Conservation (phyloP, 2,888 invertebrate species). For the Lapara coniferarum region DNA sequence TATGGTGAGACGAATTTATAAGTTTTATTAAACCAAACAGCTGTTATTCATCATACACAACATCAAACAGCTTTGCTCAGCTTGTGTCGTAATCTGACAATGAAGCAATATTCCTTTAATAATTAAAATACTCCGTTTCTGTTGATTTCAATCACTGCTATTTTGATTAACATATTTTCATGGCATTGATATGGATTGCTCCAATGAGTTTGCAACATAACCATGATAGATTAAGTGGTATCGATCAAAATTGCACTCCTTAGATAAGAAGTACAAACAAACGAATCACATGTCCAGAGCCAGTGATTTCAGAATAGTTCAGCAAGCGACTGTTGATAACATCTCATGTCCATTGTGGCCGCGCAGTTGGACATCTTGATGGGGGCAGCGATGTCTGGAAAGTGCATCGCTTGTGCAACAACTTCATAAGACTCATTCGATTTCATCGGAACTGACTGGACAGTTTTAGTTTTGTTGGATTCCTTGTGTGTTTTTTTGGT, state of each 20-base stretch:
- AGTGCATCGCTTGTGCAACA: conserved; percentile 66
- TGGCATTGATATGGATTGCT: not conserved
- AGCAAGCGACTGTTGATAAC: conserved; percentile 48
- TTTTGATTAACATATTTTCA: not conserved
- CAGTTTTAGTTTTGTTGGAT: conserved; percentile 51
- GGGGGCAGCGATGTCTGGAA: conserved; percentile 49
- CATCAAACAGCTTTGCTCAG: too few relatives aligned
- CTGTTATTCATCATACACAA: too few relatives aligned
- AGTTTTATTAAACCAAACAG: too few relatives aligned
- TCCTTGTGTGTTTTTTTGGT: conserved; percentile 30
- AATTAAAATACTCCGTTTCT: too few relatives aligned
- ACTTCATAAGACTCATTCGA: conserved; percentile 66
- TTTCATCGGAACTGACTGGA: conserved; percentile 63
- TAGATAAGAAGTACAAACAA: conserved; percentile 34
- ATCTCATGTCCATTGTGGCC: conserved; percentile 47
- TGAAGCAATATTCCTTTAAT: too few relatives aligned
- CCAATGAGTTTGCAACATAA: not conserved
- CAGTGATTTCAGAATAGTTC: conserved; percentile 58
- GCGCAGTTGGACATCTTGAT: conserved; percentile 45
- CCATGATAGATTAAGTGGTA: not conserved
- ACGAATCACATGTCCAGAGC: conserved; percentile 43
- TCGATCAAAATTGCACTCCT: conserved; percentile 34
- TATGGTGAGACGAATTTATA: too few relatives aligned
- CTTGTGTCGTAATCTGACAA: too few relatives aligned
- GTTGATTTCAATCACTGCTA: too few relatives aligned